A percentile compares a stretch with the other conserved stretches of the same genome.
phyloP scores from a whole-genome alignment of 2,888 invertebrate species.

The Thereva nobilitata region DNA sequence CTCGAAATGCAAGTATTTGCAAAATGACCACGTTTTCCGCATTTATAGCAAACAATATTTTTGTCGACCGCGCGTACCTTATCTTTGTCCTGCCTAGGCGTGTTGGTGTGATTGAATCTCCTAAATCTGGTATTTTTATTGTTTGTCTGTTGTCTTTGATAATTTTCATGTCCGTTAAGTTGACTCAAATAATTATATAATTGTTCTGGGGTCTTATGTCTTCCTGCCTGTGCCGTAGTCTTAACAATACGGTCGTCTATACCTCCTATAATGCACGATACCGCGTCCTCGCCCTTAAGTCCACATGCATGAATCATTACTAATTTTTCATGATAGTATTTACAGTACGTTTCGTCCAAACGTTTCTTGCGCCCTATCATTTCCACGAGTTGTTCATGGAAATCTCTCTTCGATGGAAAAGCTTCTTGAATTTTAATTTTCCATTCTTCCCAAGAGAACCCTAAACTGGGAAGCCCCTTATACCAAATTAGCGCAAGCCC shows the following conservation, averaged over 20 bases:
- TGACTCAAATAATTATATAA: slow-evolving; percentile 18
- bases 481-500: slow-evolving; percentile 31
- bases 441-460: slow-evolving; percentile 5
- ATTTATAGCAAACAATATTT: slow-evolving; percentile 13
- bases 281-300: slow-evolving; percentile 20
- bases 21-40: slow-evolving; percentile 24
- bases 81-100: neutral
- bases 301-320: neutral
- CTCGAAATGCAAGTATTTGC: slow-evolving; percentile 15
- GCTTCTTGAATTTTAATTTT: neutral
- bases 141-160: neutral
- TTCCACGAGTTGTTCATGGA: neutral
- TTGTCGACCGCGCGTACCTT: neutral
- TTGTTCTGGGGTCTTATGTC: slow-evolving; percentile 10
- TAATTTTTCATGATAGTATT: neutral
- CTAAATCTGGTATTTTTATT: neutral
- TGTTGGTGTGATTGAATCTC: neutral
- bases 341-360: neutral
- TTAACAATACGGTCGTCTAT: slow-evolving; percentile 21
- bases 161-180: neutral
- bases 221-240: slow-evolving; percentile 20
- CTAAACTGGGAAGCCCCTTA: neutral
- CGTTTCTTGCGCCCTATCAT: neutral
- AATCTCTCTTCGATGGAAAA: neutral
- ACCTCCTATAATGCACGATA: slow-evolving; percentile 30